Evolutionary conservation across 2,888 invertebrate genomes (phyloP).

Genomic region (Apocheima hispidaria): DNA sequence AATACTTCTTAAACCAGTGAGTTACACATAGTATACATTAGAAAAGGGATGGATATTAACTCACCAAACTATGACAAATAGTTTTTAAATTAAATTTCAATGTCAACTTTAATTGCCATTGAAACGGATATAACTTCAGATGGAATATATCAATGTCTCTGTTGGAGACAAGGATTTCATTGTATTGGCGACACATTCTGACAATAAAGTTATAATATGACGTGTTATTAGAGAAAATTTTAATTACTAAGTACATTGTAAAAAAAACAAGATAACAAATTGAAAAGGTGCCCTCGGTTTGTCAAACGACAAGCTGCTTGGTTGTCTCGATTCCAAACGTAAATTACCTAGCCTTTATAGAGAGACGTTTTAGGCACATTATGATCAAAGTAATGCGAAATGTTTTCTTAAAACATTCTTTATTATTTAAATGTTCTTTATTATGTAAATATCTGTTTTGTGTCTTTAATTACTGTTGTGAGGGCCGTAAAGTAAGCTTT

Average conservation of each 20-base stretch:
- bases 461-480: slow-evolving; percentile 27
- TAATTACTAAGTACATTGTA: slow-evolving; percentile 2
- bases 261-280: slow-evolving; percentile 49
- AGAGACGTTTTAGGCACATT: slow-evolving; percentile 14
- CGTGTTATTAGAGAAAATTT: too few relatives aligned
- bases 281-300: slow-evolving; percentile 54
- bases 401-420: slow-evolving; percentile 18
- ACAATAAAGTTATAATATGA: too few relatives aligned
- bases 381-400: slow-evolving; percentile 18
- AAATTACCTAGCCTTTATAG: slow-evolving; percentile 31
- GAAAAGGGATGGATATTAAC: too few relatives aligned
- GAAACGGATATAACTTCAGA: too few relatives aligned
- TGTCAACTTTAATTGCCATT: too few relatives aligned
- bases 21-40: too few relatives aligned
- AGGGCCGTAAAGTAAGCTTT: slow-evolving; percentile 13
- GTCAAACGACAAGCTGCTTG: slow-evolving; percentile 52
- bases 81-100: too few relatives aligned
- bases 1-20: too few relatives aligned
- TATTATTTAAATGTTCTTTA: slow-evolving; percentile 19
- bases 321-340: slow-evolving; percentile 25
- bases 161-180: too few relatives aligned
- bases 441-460: slow-evolving; percentile 30
- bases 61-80: too few relatives aligned
- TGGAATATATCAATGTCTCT: too few relatives aligned
- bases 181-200: too few relatives aligned